Conservation (phyloP, 2,113 vertebrate genomes). For the Tragelaphus strepsiceros region DNA sequence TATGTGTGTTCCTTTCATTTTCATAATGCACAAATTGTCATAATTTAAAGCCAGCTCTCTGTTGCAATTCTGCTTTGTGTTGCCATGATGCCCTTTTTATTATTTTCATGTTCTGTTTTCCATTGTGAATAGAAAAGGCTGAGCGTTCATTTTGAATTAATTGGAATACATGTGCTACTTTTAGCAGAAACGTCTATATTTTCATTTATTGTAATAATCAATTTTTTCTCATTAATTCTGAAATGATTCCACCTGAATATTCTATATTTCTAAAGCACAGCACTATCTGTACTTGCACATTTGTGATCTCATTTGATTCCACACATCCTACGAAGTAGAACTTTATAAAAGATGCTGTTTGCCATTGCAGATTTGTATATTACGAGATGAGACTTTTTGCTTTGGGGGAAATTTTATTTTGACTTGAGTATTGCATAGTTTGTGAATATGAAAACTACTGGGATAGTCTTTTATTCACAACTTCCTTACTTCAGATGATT, state of each 20-base stretch:
- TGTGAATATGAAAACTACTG: neutral
- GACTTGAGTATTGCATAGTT: neutral
- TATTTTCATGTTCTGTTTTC: neutral
- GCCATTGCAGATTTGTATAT: neutral
- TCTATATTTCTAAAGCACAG: neutral
- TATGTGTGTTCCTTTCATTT: neutral
- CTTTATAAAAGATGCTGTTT: neutral
- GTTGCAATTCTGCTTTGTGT: constrained; percentile 6
- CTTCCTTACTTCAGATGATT: neutral
- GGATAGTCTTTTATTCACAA: neutral
- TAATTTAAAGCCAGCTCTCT: neutral
- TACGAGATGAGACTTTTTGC: neutral
- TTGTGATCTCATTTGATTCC: neutral
- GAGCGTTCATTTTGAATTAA: neutral
- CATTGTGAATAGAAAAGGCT: neutral
- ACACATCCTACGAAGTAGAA: neutral
- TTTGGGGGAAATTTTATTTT: neutral
- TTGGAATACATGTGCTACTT: neutral
- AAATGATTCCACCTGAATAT: neutral
- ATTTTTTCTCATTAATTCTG: constrained; percentile 14
- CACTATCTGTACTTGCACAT: neutral
- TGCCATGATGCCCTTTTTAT: neutral
- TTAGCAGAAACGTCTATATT: neutral
- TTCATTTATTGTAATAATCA: neutral
- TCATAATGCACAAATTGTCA: neutral